Base-by-base conservation (phyloP, 2,888 invertebrate genomes). In the Heteromyza rotundicornis region DNA sequence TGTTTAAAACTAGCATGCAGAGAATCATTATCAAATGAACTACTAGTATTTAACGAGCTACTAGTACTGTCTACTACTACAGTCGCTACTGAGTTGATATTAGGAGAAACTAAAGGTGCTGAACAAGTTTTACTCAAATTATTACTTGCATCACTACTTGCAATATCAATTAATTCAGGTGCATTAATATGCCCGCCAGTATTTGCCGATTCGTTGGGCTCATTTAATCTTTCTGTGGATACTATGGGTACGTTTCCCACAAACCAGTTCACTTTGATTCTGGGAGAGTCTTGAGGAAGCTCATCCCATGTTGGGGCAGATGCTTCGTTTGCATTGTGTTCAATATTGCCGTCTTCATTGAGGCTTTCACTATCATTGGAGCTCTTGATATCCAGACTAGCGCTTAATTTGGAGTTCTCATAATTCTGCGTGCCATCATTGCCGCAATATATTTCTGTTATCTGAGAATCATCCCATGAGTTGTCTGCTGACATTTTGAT, bases 21-120 rank as follows among this genome's bases (percentile, higher is more conserved):
- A 5, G 16, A 20, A 68, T 66, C 64, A 24, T 60, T 59, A 62
- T 65, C 62, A 65, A 69, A 64, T 68, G 65, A 72, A 69, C 72
- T 72, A n/a, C n/a, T n/a, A n/a, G n/a, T n/a, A n/a, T n/a, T n/a
- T n/a, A 69, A 64, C 68, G 65, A 72, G 68, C 72, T 72, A 74
- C 69, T 70, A 64, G 64, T 63, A 65, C 68, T 69, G 70, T 65
- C 67, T 73, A 65, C 70, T 52, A 44, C 53, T 60, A 60, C 54
- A 10, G 57, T 17, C 64, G 62, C 27, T 54, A 27, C n/a, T 35
- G 58, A 36, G 50, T 53, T 58, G 35, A 12, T 54, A 35, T 52
- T 53, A 62, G 50, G 50, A 5, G 27, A 32, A 52, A 32, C 10
- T 27, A 17, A 23, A 50, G 50, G 49, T 50, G 32, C 51, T 32